Base-by-base conservation (phyloP, 2,888 invertebrate genomes). In the Lasioglossum marginatum region DNA sequence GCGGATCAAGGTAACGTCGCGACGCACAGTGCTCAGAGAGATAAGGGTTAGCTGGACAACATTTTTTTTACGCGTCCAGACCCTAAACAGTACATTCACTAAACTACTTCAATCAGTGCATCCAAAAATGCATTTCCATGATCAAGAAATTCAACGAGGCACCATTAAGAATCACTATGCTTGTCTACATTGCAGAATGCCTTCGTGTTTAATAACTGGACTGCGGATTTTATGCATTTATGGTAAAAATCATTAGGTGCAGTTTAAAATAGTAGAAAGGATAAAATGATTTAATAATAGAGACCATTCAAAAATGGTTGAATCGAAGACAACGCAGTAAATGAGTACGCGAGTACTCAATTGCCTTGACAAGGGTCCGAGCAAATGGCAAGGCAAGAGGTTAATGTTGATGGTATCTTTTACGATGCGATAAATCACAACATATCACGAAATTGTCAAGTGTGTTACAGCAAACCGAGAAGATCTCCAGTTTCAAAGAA, bases 1-100 rank as follows among this genome's bases (percentile, higher is more conserved):
- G 79, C 37, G 83, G 89, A 87, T 87, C 86, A 91, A 88, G 86
- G 88, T 80, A 74, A 83, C 71, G 43, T 27, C 63, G 68, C 43
- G 34, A 23, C 52, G 48, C 70, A 68, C 52, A 52, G 10, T 52
- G 23, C 52, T 52, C n/a, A 0, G 52, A 10, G 52, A 52, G 52
- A 52, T 52, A n/a, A 3, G n/a, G 8, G 23, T 10, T 52, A 52
- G 52, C 52, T 52, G 23, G 23, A 52, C 52, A n/a, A 52, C 23
- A 52, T n/a, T 52, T 52, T 52, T 52, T 10, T n/a, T n/a, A 52
- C 52, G 23, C 23, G 23, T 8, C 8, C 23, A n/a, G 3, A 52
- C 48, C 48, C 48, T 48, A 6, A 19, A 6, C 48, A 6, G 19
- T 19, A 48, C 48, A 48, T 19, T 6, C 19, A 6, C 6, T 48